Evolutionary conservation across 2,113 vertebrate species (phyloP).

Genomic region (Aptenodytes forsteri): DNA sequence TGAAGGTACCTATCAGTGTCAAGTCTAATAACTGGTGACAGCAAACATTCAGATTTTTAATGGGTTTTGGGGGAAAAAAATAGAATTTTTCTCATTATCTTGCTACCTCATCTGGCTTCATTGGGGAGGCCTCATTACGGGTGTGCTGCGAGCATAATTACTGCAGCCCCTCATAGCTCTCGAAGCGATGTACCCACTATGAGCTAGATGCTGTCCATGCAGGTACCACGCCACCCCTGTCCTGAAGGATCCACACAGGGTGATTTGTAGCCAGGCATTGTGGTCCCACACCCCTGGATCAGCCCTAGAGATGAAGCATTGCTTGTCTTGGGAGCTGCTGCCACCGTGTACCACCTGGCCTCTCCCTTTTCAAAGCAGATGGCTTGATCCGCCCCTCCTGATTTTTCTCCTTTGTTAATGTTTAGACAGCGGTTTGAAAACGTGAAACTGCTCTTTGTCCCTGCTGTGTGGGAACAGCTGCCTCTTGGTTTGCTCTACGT

Average conservation of each 20-base stretch:
- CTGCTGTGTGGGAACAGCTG: background rate
- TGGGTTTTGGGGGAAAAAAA: background rate
- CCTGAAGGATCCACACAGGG: background rate
- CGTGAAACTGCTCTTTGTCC: background rate
- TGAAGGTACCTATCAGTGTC: background rate
- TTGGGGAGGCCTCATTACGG: background rate
- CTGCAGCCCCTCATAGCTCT: background rate
- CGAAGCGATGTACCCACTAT: background rate
- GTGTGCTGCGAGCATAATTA: accelerated
- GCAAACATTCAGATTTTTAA: background rate
- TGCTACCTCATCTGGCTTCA: background rate
- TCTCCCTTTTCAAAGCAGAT: background rate
- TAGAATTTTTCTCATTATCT: background rate
- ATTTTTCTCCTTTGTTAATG: background rate
- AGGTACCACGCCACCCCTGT: background rate
- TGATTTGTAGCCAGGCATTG: background rate
- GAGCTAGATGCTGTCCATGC: background rate
- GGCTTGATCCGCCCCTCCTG: background rate
- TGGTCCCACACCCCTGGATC: background rate
- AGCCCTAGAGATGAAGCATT: background rate
- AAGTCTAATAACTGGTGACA: background rate
- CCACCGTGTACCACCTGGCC: background rate
- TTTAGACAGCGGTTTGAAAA: background rate
- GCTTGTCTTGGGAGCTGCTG: background rate
- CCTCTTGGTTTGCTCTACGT: background rate